Conservation (phyloP, 2,888 invertebrate genomes). For the Caenorhabditis plicata region DNA sequence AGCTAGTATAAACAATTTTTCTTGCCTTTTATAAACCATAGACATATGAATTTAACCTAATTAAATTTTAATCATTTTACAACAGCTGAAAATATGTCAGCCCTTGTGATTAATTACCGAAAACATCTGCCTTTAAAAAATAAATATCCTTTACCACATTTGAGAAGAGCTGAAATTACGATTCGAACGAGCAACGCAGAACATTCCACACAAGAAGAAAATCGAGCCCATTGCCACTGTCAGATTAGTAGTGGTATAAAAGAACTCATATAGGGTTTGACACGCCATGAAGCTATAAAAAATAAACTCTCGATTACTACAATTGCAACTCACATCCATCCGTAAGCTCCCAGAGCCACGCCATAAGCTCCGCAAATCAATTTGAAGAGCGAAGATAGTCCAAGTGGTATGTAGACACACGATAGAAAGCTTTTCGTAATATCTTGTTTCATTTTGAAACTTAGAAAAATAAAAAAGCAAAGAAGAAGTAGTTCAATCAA, state of each 20-base stretch:
- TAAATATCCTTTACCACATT: conserved; percentile 22
- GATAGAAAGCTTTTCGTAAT: conserved; percentile 18
- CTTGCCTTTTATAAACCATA: too few relatives aligned
- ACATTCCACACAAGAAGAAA: conserved; percentile 13
- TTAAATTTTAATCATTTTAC: too few relatives aligned
- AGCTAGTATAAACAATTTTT: too few relatives aligned
- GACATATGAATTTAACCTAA: too few relatives aligned
- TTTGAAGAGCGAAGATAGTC: conserved; percentile 25
- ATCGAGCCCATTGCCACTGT: conserved; percentile 14
- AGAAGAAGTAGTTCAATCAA: conserved; percentile 10
- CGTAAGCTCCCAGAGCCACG: conserved; percentile 11
- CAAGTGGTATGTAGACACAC: conserved; percentile 21
- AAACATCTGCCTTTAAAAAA: too few relatives aligned
- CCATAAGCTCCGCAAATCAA: conserved; percentile 15
- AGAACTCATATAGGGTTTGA: conserved; percentile 22
- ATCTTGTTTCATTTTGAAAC: conserved; percentile 27
- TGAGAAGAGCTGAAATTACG: conserved; percentile 11
- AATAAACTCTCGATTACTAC: not conserved
- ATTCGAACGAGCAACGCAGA: conserved; percentile 13
- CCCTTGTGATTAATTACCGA: too few relatives aligned
- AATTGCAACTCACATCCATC: conserved; percentile 9
- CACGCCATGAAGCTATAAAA: conserved; percentile 9
- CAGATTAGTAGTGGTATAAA: conserved; percentile 14
- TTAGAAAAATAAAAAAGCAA: conserved; percentile 12
- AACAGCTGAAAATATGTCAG: too few relatives aligned